phyloP scores from a whole-genome alignment of 2,797 vertebrate genomes.

The Phylloscopus collybita region DNA sequence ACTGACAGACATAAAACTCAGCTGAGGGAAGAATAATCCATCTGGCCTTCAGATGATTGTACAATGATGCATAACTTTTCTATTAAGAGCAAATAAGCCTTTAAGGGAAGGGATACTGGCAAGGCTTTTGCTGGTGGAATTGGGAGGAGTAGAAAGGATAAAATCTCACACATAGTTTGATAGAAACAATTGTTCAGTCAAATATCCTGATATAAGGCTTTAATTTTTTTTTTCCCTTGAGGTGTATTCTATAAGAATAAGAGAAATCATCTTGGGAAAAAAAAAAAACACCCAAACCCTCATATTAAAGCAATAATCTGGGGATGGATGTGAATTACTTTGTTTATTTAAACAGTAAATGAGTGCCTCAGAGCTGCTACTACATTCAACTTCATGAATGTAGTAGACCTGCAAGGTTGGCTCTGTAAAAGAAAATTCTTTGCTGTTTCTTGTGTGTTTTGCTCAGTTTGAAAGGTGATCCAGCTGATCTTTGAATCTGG shows the following conservation, averaged over 20 bases:
- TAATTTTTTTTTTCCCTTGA: accelerated
- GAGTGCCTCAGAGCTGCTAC: neutral
- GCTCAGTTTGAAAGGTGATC: neutral
- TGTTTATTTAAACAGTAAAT: neutral
- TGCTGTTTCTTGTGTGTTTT: neutral
- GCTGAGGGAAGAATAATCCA: neutral
- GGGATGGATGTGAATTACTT: neutral
- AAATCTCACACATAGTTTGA: neutral
- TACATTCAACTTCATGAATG: neutral
- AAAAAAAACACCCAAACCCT: accelerated
- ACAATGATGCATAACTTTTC: neutral
- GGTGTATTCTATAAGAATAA: neutral
- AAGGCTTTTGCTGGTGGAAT: neutral
- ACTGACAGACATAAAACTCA: neutral
- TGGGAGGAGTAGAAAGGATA: neutral
- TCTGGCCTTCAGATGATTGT: neutral
- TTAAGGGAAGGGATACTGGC: neutral
- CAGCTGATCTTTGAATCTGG: neutral
- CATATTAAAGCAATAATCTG: neutral
- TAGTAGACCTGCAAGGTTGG: neutral
- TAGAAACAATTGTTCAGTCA: neutral
- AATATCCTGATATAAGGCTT: neutral
- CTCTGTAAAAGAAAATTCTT: neutral
- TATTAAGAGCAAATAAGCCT: neutral
- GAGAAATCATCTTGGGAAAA: neutral